Evolutionary conservation across 2,113 vertebrate genomes (phyloP), one percentile per base, ranked within the genome.

Genomic region (crab-eating macaque (Macaca fascicularis)): DNA sequence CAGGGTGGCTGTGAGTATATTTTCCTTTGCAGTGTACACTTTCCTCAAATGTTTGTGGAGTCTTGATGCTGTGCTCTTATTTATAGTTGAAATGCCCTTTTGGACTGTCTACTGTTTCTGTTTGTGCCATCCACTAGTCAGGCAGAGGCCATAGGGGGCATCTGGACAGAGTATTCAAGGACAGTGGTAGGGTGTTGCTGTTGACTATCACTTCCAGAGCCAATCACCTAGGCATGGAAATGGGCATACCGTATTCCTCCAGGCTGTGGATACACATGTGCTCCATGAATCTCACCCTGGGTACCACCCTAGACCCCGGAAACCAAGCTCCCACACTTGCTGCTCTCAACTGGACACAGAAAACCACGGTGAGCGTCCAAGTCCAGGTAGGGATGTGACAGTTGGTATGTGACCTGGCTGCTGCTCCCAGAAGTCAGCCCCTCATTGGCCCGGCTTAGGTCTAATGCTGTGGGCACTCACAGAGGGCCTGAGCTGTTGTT

Each of bases 161-260:
- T 30, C 16, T 55, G 50, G 32, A 70, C 27, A 38, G 59, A 70
- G 7, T 6, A 75, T 32, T 76, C 7, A 30, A 14, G 25, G 81
- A 72, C 3, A 57, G 5, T 2, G 3, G 17, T 13, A 19, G 30
- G 82, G 45, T 7, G 1, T 0, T 35, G 20, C 2, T 59, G 35
- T 8, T 14, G 12, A 32, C 0, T 2, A 9, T 61, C 25, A 35
- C 22, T 32, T n/a, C 30, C 11, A 81, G 22, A 80, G 72, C 23
- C 59, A 7, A 1, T 40, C 8, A 1, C 32, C 88, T 50, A 9
- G 48, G 20, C 27, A 45, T 74, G 79, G 25, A 20, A 23, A 45
- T 74, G 64, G 38, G 43, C 5, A 10, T 30, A 30, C 27, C 20
- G 35, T 81, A 59, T 40, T 80, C 22, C 12, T 50, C 16, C 48